Conservation (phyloP, 2,113 vertebrate genomes). For the Antechinus flavipes region DNA sequence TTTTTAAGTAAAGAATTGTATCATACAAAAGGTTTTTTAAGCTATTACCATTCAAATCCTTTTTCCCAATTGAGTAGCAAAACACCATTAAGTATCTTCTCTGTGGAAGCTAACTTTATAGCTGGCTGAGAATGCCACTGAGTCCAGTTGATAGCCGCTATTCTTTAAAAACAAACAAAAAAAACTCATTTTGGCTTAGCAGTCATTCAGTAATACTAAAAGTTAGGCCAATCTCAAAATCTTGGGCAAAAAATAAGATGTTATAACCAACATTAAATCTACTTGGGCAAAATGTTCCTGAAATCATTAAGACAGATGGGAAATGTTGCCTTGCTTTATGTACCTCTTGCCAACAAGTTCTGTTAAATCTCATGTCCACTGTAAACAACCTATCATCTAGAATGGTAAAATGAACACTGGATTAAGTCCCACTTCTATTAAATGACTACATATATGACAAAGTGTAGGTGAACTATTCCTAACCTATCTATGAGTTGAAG, state of each 20-base stretch:
- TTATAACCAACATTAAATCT: background rate
- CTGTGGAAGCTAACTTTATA: slow-evolving; percentile 18
- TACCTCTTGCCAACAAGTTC: background rate
- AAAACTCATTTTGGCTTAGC: background rate
- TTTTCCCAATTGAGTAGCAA: background rate
- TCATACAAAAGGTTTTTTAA: slow-evolving; percentile 21
- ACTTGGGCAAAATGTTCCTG: background rate
- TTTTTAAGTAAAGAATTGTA: background rate
- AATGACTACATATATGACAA: background rate
- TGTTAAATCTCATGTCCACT: background rate
- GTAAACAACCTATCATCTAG: slow-evolving; percentile 10
- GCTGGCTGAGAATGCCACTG: background rate
- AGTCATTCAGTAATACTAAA: background rate
- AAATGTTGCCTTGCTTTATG: background rate
- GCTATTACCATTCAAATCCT: slow-evolving; percentile 12
- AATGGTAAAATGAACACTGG: slow-evolving; percentile 14
- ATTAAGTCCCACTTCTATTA: background rate
- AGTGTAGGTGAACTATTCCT: background rate
- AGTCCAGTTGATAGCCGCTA: background rate
- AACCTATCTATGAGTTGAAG: background rate
- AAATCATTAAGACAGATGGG: background rate
- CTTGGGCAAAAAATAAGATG: background rate
- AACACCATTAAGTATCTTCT: background rate
- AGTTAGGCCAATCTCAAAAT: background rate
- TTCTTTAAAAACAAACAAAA: background rate